Conservation (phyloP, 2,888 invertebrate genomes). For the Phortica okadai region DNA sequence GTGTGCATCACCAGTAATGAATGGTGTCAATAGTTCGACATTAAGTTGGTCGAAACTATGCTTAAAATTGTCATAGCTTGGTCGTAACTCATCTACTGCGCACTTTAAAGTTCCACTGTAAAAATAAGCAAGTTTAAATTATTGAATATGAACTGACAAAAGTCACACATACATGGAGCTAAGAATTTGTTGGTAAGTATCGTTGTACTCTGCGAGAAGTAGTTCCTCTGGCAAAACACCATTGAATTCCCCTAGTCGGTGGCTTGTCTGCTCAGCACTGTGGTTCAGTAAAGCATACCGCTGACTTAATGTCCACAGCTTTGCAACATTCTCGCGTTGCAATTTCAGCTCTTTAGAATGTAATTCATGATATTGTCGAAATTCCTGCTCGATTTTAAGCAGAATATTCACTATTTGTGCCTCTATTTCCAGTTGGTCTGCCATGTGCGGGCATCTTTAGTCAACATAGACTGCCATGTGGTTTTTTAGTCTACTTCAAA, state of each 20-base stretch:
- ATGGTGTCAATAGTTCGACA: not conserved
- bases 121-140: not conserved
- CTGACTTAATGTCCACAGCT: constrained; percentile 2
- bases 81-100: not conserved
- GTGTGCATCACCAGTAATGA: not conserved
- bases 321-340: not conserved
- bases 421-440: not conserved
- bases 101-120: not conserved
- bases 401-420: not conserved
- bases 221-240: not conserved
- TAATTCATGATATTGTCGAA: not conserved
- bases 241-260: not conserved
- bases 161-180: not conserved
- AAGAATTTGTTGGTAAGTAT: not conserved
- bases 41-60: not conserved
- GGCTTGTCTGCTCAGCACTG: not conserved
- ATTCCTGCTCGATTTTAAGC: not conserved
- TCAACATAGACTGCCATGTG: not conserved
- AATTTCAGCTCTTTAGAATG: not conserved
- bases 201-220: not conserved
- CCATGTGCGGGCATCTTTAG: no score
- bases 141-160: not conserved
- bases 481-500: not conserved
- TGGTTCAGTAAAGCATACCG: not conserved
- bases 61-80: not conserved